These are phyloP conservation scores for Cyaniris semiargus DNA, from an alignment of 2,888 invertebrate species.

Conservation along the genomic window DNA sequence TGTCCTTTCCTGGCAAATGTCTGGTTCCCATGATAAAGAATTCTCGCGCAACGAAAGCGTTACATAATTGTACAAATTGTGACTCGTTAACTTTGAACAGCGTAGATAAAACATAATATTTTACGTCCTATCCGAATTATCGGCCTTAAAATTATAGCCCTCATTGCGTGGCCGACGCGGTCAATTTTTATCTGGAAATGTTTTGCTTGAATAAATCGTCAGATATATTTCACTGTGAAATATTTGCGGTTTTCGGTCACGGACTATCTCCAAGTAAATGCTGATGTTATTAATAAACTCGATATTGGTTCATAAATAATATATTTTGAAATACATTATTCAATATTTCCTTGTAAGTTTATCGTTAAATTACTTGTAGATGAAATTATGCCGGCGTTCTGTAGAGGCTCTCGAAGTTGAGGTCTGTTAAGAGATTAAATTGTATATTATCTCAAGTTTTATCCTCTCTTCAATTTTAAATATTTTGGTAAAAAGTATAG, in stretches of 20 bases:
- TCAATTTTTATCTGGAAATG: slow-evolving; percentile 66
- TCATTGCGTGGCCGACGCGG: slow-evolving; percentile 44
- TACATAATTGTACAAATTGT: not conserved
- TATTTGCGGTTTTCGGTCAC: slow-evolving; percentile 60
- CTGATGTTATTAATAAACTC: slow-evolving; percentile 59
- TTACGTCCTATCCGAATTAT: slow-evolving; percentile 10
- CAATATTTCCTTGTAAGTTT: not conserved
- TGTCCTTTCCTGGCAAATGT: no score
- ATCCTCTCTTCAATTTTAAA: not conserved
- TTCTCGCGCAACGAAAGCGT: not conserved
- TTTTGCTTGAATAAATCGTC: slow-evolving; percentile 66
- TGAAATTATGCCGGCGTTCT: not conserved
- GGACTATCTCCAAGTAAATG: slow-evolving; percentile 55
- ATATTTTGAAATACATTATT: slow-evolving; percentile 34
- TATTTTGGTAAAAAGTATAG: not conserved
- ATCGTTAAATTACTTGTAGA: not conserved
- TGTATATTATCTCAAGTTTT: not conserved
- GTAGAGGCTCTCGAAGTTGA: not conserved
- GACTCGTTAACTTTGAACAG: not conserved
- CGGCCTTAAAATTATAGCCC: slow-evolving; percentile 48
- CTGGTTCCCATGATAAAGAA: no score
- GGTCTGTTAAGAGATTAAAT: not conserved
- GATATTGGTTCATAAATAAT: slow-evolving; percentile 52
- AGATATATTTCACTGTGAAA: slow-evolving; percentile 61
- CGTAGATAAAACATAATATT: not conserved